A percentile compares a stretch with the other conserved stretches of the same genome.
phyloP scores from a whole-genome alignment of 2,888 invertebrate genomes.

The Philonicus albiceps region DNA sequence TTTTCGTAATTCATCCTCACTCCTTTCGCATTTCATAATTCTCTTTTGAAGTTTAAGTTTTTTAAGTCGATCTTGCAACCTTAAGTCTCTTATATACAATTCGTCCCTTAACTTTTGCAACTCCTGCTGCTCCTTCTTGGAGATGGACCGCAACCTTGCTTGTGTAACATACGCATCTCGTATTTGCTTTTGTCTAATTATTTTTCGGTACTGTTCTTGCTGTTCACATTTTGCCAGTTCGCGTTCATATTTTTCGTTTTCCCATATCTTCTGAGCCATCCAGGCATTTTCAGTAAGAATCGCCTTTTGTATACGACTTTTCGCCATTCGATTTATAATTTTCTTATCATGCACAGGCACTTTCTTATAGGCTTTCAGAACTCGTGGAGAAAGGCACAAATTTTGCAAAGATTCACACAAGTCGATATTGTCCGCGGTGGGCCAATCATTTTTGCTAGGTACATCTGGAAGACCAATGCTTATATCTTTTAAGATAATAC shows the following conservation, averaged over 20 bases:
- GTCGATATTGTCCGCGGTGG: conserved; percentile 39
- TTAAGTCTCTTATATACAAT: conserved; percentile 57
- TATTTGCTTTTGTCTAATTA: conserved; percentile 59
- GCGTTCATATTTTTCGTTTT: conserved; percentile 61
- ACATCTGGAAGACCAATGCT: conserved; percentile 29
- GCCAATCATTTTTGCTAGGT: neutral
- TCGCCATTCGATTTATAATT: conserved; percentile 63
- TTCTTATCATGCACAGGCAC: conserved; percentile 60
- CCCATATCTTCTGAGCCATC: conserved; percentile 62
- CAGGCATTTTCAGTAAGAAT: conserved; percentile 59
- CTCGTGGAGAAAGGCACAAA: conserved; percentile 58
- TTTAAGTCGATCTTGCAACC: conserved; percentile 57
- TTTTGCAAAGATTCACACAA: conserved; percentile 60
- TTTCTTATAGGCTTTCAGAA: conserved; percentile 57
- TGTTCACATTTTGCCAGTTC: conserved; percentile 60
- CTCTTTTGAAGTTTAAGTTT: conserved; percentile 57
- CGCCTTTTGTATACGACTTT: conserved; percentile 57
- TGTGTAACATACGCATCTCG: conserved; percentile 60
- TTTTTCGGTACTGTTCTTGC: conserved; percentile 58
- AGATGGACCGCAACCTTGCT: conserved; percentile 58
- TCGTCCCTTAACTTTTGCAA: conserved; percentile 56
- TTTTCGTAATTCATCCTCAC: conserved; percentile 58
- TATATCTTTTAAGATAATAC: conserved; percentile 31
- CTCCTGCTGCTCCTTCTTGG: conserved; percentile 57
- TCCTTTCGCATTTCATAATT: conserved; percentile 56